A percentile compares a stretch with the other conserved stretches of the same genome.
phyloP scores from a whole-genome alignment of 2,797 vertebrate species.

The Iguana delicatissima region DNA sequence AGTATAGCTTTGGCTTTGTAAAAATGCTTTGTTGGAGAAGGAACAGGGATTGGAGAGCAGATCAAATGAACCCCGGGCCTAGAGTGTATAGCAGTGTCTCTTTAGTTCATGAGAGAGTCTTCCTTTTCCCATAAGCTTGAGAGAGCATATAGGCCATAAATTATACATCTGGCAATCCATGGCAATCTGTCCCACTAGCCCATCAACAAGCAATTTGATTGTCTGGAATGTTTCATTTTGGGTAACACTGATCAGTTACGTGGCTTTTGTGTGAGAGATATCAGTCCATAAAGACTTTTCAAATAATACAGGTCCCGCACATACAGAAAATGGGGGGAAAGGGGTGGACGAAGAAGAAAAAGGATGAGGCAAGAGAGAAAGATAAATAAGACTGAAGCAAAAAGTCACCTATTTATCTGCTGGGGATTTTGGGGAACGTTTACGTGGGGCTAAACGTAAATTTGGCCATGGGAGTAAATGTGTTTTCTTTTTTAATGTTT shows the following conservation, averaged over 20 bases:
- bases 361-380: background rate
- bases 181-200: constrained; percentile 62
- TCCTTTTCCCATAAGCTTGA: constrained; percentile 65
- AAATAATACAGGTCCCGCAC: too few species aligned
- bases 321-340: background rate
- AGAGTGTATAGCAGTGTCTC: constrained; percentile 64
- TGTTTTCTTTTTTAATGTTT: too few species aligned
- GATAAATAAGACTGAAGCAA: background rate
- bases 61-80: constrained; percentile 57
- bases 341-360: background rate
- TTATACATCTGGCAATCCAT: constrained; percentile 62
- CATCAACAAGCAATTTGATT: constrained; percentile 63
- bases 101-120: constrained; percentile 73
- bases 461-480: background rate
- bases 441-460: background rate
- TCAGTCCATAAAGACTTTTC: constrained; percentile 34
- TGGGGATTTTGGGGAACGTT: background rate
- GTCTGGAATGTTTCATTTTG: constrained; percentile 67
- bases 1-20: constrained; percentile 33
- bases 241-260: constrained; percentile 66
- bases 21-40: background rate
- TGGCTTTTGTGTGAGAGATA: constrained; percentile 57
- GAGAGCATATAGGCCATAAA: constrained; percentile 49
- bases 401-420: background rate
- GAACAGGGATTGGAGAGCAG: constrained; percentile 44